phyloP scores from a whole-genome alignment of 2,888 invertebrate genomes.

The Hydrotaea diabolus region DNA sequence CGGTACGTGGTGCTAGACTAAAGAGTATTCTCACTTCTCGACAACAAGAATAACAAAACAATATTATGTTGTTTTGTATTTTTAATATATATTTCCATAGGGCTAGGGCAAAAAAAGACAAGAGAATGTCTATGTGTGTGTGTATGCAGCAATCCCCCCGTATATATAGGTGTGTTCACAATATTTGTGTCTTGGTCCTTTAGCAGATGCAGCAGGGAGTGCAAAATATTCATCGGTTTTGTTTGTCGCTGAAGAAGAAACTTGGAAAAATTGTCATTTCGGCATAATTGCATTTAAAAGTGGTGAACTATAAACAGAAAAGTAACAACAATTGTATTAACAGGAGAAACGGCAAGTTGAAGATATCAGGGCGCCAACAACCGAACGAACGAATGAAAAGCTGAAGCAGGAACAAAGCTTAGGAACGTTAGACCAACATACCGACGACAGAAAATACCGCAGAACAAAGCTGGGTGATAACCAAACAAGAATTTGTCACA shows the following conservation, averaged over 20 bases:
- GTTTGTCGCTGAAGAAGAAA: constrained; percentile 32
- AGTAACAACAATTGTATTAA: constrained; percentile 34
- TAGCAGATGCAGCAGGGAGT: neutral
- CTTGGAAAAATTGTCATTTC: constrained; percentile 62
- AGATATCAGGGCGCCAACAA: neutral
- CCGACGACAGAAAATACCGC: constrained; percentile 22
- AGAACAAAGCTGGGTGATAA: constrained; percentile 23
- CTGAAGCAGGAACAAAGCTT: neutral
- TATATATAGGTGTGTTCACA: neutral
- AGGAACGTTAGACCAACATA: neutral
- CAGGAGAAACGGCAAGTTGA: constrained; percentile 31
- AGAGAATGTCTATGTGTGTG: neutral
- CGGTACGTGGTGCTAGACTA: constrained; percentile 3
- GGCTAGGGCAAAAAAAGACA: neutral
- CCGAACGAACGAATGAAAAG: neutral
- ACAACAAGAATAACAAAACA: constrained; percentile 32
- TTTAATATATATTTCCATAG: neutral
- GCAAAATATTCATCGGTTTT: constrained; percentile 36
- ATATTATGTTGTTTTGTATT: constrained; percentile 34
- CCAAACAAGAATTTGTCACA: constrained; percentile 23
- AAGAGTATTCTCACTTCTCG: constrained; percentile 42
- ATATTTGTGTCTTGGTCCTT: constrained; percentile 3
- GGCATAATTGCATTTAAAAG: constrained; percentile 68
- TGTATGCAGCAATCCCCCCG: neutral
- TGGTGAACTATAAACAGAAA: constrained; percentile 58